A percentile compares a stretch with the other conserved stretches of the same genome.
These are phyloP conservation scores for Acrobasis suavella DNA, from an alignment of 2,888 invertebrate genomes.

Conservation along the genomic window DNA sequence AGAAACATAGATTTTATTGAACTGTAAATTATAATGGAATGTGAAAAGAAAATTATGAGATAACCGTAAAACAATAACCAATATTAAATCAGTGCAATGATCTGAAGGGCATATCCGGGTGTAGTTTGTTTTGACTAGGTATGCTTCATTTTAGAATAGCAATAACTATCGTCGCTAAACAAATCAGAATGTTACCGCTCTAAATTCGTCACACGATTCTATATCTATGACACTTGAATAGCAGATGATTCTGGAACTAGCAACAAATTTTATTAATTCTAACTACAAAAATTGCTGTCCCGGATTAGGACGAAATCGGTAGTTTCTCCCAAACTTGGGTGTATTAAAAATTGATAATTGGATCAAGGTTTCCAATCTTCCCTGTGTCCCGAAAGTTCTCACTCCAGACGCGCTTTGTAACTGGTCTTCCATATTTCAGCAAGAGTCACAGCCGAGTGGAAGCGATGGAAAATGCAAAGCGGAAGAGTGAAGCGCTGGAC, in stretches of 20 bases:
- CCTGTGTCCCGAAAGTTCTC: slow-evolving; percentile 60
- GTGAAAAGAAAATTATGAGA: slow-evolving; percentile 60
- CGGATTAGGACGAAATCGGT: slow-evolving; percentile 72
- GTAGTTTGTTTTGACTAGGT: slow-evolving; percentile 43
- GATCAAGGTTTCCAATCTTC: slow-evolving; percentile 47
- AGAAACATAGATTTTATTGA: slow-evolving; percentile 69
- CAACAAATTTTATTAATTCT: slow-evolving; percentile 62
- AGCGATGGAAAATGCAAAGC: slow-evolving; percentile 97
- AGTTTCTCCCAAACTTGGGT: slow-evolving; percentile 47
- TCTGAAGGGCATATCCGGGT: slow-evolving; percentile 47
- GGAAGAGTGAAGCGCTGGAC: slow-evolving; percentile 96
- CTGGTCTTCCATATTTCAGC: slow-evolving; percentile 98
- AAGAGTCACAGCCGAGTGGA: slow-evolving; percentile 96
- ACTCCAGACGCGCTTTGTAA: slow-evolving; percentile 95
- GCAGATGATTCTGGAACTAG: slow-evolving; percentile 64
- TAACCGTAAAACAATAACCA: slow-evolving; percentile 50
- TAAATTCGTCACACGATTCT: slow-evolving; percentile 62
- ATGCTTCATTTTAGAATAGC: slow-evolving; percentile 57
- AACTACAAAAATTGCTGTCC: slow-evolving; percentile 73
- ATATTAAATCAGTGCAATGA: slow-evolving; percentile 45
- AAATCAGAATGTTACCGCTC: slow-evolving; percentile 47
- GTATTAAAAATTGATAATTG: slow-evolving; percentile 44
- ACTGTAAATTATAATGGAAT: slow-evolving; percentile 65
- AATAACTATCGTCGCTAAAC: slow-evolving; percentile 44
- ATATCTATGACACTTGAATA: slow-evolving; percentile 57